Percentiles rank a stretch among this genome's conserved stretches.
Evolutionary conservation across 2,797 vertebrate species (phyloP).

Genomic region (Synanceia verrucosa): DNA sequence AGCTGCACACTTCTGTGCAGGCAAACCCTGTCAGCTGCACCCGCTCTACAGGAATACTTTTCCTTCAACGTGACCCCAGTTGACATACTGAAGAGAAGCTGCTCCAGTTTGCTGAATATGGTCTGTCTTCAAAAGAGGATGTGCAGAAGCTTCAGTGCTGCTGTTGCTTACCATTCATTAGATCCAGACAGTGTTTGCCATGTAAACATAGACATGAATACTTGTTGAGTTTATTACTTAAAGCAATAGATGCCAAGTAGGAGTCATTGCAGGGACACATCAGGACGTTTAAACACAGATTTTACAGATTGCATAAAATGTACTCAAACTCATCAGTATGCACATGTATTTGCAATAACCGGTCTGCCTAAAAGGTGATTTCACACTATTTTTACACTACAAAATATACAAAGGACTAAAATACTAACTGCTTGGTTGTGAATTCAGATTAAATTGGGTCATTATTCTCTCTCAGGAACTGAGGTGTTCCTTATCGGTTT

Average conservation of each 20-base stretch:
- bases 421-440: neutral
- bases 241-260: neutral
- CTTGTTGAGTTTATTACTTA: neutral
- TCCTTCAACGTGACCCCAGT: neutral
- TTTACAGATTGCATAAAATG: neutral
- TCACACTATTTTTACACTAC: too few species aligned
- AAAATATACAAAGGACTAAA: too few species aligned
- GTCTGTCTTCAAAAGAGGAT: neutral
- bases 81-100: neutral
- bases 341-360: neutral
- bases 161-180: neutral
- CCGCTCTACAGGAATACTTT: slow-evolving; percentile 5
- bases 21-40: neutral
- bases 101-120: too few species aligned
- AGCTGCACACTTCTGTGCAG: slow-evolving; percentile 17
- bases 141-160: neutral
- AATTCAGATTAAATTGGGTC: neutral
- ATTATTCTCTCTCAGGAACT: neutral
- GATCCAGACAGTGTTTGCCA: neutral
- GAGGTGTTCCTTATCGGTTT: neutral
- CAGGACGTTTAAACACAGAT: neutral
- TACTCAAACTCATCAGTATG: neutral
- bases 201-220: neutral
- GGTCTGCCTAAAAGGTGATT: neutral
- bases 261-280: neutral